Evolutionary conservation across 23 tunicate species (phyloP), one percentile per base, ranked within the genome.

Genomic region (Botrylloides violaceus): DNA sequence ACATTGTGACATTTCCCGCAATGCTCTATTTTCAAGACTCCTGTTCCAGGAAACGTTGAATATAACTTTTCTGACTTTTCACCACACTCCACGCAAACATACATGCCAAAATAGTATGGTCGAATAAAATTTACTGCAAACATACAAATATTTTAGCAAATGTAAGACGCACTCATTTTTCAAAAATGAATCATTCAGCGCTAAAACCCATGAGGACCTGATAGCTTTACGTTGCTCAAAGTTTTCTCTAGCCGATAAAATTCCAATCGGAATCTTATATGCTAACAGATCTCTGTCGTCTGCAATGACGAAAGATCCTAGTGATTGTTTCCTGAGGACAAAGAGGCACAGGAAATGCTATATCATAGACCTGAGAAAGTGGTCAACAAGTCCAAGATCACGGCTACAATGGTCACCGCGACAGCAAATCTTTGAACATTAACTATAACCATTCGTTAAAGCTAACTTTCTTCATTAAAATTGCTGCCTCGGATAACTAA

Each of bases 1-100:
- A 79, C 92, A 64, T 83, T 48, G 20, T 74, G 64, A 56, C 97
- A 90, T 24, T 79, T 90, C 31, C 29, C n/a, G 70, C 97, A 90
- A 47, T 90, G 97, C 38, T 83, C 82, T 33, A 90, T 90, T 61
- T 77, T 74, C 3, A 88, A 33, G 39, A 82, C 81, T 6, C 58
- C 70, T 49, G 88, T 81, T 71, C 77, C 75, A 27, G 87, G 80
- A 65, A 88, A 88, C 18, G 59, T 65, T 30, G 96, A 81, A 60
- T 88, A 81, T 34, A 88, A 30, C 20, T 22, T 21, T 22, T 77
- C 48, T 24, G 80, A 70, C 29, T 56, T 49, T 32, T 62, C 71
- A 64, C 73, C 87, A 56, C 96, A 88, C 64, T 88, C 87, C 55
- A 76, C 59, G 75, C 87, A 82, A 6, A 66, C 56, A 33, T 36